Percentiles rank a stretch among this genome's conserved stretches.
phyloP scores from a whole-genome alignment of 2,113 vertebrate species.

The Rhineura floridana region DNA sequence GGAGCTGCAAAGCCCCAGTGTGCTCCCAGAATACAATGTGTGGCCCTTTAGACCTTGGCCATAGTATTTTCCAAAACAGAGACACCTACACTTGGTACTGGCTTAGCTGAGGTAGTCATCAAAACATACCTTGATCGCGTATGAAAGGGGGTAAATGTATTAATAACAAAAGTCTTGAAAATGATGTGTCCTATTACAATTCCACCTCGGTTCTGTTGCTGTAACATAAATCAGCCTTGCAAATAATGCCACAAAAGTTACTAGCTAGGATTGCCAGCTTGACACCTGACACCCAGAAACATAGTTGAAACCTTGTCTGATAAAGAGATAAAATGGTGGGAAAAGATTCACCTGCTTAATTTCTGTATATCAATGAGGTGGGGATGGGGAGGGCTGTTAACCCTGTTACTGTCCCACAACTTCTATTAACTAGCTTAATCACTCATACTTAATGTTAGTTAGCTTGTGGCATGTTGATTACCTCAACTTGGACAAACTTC shows the following conservation, averaged over 20 bases:
- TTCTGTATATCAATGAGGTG: background rate
- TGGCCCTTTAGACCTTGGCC: background rate
- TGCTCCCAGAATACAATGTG: background rate
- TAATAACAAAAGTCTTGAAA: background rate
- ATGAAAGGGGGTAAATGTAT: background rate
- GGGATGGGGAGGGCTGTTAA: background rate
- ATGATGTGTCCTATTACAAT: too few species aligned
- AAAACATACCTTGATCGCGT: too few species aligned
- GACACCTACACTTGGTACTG: background rate
- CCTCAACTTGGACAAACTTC: background rate
- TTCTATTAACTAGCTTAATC: background rate
- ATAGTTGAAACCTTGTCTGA: background rate
- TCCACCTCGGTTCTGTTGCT: background rate
- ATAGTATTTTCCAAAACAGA: background rate
- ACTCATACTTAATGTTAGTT: background rate
- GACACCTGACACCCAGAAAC: background rate
- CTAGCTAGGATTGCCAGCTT: background rate
- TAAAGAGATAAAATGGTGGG: background rate
- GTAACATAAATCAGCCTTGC: background rate
- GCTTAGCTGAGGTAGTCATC: background rate
- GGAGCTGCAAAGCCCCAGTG: background rate
- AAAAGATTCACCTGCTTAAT: background rate
- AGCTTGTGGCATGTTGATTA: background rate
- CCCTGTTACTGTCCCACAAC: background rate
- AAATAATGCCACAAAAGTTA: background rate